Conservation (phyloP, 2,113 vertebrate species). For the Amblyornis subalaris region DNA sequence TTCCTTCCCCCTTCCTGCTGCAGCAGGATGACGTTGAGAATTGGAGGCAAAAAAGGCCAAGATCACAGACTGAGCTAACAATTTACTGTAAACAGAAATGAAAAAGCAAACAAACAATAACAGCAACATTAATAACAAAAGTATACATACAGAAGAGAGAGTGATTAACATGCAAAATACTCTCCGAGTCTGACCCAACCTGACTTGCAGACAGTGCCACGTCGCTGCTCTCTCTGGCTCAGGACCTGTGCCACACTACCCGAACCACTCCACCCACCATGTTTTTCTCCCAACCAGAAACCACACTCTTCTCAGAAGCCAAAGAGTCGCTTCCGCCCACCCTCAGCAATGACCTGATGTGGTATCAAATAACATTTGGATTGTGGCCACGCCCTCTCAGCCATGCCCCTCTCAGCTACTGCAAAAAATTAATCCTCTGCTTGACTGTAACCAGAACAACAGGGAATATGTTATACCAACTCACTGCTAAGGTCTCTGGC, state of each 20-base stretch:
- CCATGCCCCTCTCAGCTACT: no score
- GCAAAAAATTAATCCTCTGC: background rate
- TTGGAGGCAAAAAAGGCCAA: background rate
- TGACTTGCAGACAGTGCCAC: no score
- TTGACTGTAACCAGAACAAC: background rate
- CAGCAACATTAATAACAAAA: background rate
- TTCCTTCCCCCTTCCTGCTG: background rate
- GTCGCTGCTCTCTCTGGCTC: background rate
- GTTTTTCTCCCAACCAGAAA: background rate
- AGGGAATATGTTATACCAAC: background rate
- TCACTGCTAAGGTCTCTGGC: background rate
- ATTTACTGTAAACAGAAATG: background rate
- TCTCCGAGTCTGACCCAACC: background rate
- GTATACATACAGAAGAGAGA: background rate
- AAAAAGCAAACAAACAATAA: background rate
- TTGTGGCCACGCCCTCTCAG: background rate
- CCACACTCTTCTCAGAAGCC: background rate
- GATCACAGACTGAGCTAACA: background rate
- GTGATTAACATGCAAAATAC: background rate
- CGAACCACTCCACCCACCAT: background rate
- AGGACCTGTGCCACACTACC: background rate
- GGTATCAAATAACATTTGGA: background rate
- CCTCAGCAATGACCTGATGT: background rate
- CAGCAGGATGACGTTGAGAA: background rate
- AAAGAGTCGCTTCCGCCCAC: fast-evolving